Base-by-base conservation (phyloP, 2,797 vertebrate species). In the Graptemys geographica region DNA sequence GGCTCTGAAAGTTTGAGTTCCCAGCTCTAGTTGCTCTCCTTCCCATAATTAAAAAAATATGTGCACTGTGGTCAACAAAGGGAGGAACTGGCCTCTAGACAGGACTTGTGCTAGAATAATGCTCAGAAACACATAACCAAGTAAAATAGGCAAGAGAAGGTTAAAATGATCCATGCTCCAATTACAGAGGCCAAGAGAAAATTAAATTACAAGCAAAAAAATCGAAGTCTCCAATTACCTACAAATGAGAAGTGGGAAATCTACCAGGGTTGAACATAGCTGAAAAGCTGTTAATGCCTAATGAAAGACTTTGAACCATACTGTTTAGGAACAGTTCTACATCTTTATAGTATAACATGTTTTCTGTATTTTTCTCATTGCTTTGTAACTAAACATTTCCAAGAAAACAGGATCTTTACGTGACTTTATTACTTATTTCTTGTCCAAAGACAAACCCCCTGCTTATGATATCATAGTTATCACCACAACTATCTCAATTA, bases 181-280 rank as follows among this genome's bases (percentile, higher is more conserved):
- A 92, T 76, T 90, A 88, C 0, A 95, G 11, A 8, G 55, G 89
- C 81, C 53, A 94, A 91, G 83, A 90, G 82, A 88, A 74, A 55
- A 81, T 49, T 83, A 62, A 80, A 83, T 83, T 90, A 62, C 12
- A 92, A 0, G 1, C 59, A 92, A 84, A 91, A 93, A 90, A 83
- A 80, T 21, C 51, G 28, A 83, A 88, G 89, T 89, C 69, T 96
- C 81, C 87, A 83, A 65, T 92, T 95, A 91, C 59, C 84, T 95
- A 92, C 49, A 96, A 90, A 89, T 53, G 59, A 97, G 87, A 87
- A 95, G 81, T 2, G 96, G 89, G 83, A 94, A 96, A 92, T 59
- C 76, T 96, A 86, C 86, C 88, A 94, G 49, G 53, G 78, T 81
- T 89, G 72, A 95, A 91, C 51, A 78, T 0, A 21, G 84, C 83